Evolutionary conservation across 2,113 vertebrate genomes (phyloP).

Genomic region (Dicentrarchus labrax): DNA sequence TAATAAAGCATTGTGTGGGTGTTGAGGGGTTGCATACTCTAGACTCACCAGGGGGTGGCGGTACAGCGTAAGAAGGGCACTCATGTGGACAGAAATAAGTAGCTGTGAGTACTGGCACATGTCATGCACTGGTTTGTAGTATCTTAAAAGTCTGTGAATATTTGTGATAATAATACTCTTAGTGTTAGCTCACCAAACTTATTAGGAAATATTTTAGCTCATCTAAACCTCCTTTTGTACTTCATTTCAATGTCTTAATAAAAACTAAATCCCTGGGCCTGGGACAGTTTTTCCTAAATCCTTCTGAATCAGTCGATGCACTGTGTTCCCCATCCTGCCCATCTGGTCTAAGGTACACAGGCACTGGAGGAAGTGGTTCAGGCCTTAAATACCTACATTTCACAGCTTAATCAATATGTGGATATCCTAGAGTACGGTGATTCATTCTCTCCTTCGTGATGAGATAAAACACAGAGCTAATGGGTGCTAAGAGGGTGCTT

Average conservation of each 20-base stretch:
- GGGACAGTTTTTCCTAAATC: constrained; percentile 10
- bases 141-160: not conserved
- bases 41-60: too few relatives aligned
- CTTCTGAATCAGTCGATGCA: not conserved
- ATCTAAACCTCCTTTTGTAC: not conserved
- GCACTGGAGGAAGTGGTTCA: constrained; percentile 2
- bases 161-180: not conserved
- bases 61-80: too few relatives aligned
- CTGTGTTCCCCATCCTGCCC: constrained; percentile 14
- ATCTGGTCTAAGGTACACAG: not conserved
- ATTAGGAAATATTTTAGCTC: not conserved
- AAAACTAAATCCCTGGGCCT: not conserved
- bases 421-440: not conserved
- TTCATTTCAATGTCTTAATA: not conserved
- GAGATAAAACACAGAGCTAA: constrained; percentile 26
- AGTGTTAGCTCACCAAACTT: not conserved
- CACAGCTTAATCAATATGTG: constrained; percentile 46
- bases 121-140: not conserved
- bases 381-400: constrained; percentile 14
- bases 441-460: constrained; percentile 13
- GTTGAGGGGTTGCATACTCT: too few relatives aligned
- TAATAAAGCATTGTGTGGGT: too few relatives aligned
- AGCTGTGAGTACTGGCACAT: too few relatives aligned
- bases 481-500: constrained; percentile 18
- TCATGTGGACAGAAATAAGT: too few relatives aligned